These are phyloP conservation scores for Phyllopteryx taeniolatus DNA, from an alignment of 2,113 vertebrate species.

Conservation along the genomic window DNA sequence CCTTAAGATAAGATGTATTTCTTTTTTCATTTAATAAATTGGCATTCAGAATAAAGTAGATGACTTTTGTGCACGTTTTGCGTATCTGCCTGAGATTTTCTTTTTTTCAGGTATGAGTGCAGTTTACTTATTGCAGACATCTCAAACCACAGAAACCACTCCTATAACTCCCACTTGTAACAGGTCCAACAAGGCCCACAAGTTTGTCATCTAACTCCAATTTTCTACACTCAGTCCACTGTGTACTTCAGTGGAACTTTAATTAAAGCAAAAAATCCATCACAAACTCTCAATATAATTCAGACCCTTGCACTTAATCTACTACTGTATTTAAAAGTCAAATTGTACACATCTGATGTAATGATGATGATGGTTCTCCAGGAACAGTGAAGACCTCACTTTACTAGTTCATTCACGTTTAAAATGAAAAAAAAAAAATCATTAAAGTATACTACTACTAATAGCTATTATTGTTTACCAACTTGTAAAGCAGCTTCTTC, in stretches of 20 bases:
- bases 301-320: background rate
- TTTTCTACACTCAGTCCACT: background rate
- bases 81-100: background rate
- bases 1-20: background rate
- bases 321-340: background rate
- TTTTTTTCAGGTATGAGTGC: slow-evolving; percentile 2
- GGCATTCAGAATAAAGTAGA: slow-evolving; percentile 6
- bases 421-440: background rate
- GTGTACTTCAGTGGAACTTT: background rate
- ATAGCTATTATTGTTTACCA: background rate
- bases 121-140: slow-evolving; percentile 34
- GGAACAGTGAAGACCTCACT: background rate
- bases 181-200: background rate
- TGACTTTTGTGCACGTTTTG: slow-evolving; percentile 7
- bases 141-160: slow-evolving; percentile 2
- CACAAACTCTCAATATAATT: background rate
- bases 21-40: background rate
- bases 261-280: background rate
- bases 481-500: background rate
- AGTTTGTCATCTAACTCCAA: slow-evolving; percentile 20
- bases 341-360: background rate
- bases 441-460: background rate
- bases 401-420: background rate
- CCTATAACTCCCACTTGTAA: slow-evolving; percentile 1
- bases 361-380: background rate